Base-by-base conservation (phyloP, 2,113 vertebrate species). In the Sinocyclocheilus rhinocerous region DNA sequence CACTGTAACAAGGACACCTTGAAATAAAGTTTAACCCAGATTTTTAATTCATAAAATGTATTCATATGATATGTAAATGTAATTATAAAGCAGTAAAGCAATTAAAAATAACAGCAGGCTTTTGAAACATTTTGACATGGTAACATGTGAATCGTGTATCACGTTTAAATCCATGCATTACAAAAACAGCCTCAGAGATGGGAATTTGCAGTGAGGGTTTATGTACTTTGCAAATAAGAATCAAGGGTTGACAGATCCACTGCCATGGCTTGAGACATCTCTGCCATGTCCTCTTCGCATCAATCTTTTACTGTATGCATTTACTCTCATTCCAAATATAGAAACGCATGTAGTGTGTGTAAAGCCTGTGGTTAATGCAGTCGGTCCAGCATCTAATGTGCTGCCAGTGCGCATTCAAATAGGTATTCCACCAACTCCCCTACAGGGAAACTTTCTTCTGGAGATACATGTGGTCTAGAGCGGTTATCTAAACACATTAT, bases 401-500 rank as follows among this genome's bases (percentile, higher is more conserved):
- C 42, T 86, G 85, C 67, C 61, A 69, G 63, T 61, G 79, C 65
- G 52, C 55, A 24, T 82, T 55, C 59, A 29, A 83, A 83, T 81
- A 61, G 76, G 81, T 87, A 78, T 72, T 39, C 52, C 13, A 45
- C 42, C 63, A 55, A 90, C 89, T 52, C 77, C 87, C 81, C 89
- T 65, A 67, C 78, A 61, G 89, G 86, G 76, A 77, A 87, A 84
- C 83, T 76, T 84, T 72, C 78, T 90, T 87, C 76, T 85, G 85
- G 80, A 92, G 89, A 90, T 85, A 85, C 79, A 84, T 87, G 77
- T 82, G 90, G 87, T 91, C 83, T 87, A 89, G 85, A 87, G 73
- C 81, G 59, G 90, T 75, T 76, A 59, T 84, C 79, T 90, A 88
- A 91, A 91, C 81, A 90, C 87, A 91, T 90, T 85, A 87, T 89